These are phyloP conservation scores for Cephus spinipes DNA, from an alignment of 2,888 invertebrate species.

Conservation along the genomic window DNA sequence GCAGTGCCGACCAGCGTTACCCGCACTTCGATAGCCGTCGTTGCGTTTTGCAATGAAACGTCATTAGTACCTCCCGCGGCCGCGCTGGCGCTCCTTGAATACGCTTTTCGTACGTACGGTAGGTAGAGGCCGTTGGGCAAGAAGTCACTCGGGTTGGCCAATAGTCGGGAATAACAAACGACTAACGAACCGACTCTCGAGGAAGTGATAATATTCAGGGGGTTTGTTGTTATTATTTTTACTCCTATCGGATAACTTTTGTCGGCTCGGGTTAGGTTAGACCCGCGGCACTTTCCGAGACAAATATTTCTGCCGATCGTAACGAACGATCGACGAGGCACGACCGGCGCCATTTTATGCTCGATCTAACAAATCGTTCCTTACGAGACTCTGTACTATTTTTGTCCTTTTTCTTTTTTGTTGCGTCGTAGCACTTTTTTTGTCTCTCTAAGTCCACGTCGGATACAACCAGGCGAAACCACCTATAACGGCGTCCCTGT, in stretches of 20 bases:
- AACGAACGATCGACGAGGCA: too few relatives aligned
- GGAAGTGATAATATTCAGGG: background rate
- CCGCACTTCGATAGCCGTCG: background rate
- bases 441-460: background rate
- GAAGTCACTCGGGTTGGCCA: background rate
- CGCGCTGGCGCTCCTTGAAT: background rate
- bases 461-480: background rate
- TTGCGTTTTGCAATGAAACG: background rate
- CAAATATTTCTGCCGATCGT: too few relatives aligned
- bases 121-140: background rate
- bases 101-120: background rate
- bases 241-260: background rate
- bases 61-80: conserved; percentile 1
- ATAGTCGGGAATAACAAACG: background rate
- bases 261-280: too few relatives aligned
- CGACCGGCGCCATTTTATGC: too few relatives aligned
- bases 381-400: background rate
- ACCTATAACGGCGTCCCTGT: background rate
- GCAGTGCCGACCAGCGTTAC: conserved; percentile 7
- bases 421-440: too few relatives aligned
- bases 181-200: background rate
- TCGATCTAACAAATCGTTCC: background rate
- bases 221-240: background rate
- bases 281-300: too few relatives aligned
- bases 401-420: background rate